Conservation (phyloP, 2,888 invertebrate species). For the Ariolimax columbianus region DNA sequence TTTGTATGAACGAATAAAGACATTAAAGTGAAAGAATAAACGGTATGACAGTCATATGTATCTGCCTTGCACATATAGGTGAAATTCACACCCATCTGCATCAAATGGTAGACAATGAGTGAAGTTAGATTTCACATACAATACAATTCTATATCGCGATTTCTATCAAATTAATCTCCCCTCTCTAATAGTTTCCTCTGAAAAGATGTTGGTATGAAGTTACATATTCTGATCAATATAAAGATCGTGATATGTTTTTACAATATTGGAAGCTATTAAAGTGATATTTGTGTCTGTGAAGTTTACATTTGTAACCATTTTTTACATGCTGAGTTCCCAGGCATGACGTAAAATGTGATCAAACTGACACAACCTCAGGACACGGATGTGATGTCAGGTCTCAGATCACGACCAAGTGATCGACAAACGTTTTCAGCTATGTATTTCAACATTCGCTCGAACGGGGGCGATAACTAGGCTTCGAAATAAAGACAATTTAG, state of each 20-base stretch:
- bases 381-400: not conserved
- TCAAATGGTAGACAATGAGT: too few species aligned
- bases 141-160: not conserved
- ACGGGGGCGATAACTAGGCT: not conserved
- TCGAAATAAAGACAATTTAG: not conserved
- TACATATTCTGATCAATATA: not conserved
- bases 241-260: not conserved
- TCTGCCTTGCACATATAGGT: too few species aligned
- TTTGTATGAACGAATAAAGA: too few species aligned
- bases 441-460: not conserved
- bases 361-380: not conserved
- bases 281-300: not conserved
- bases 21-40: too few species aligned
- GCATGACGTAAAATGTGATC: not conserved
- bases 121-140: too few species aligned
- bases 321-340: not conserved
- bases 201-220: not conserved
- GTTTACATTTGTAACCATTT: not conserved
- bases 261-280: not conserved
- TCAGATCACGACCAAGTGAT: not conserved
- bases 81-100: too few species aligned
- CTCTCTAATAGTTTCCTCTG: too few species aligned
- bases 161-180: not conserved
- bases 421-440: not conserved
- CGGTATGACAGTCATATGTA: too few species aligned